Conservation (phyloP, 2,113 vertebrate species). For the Archilochus colubris region DNA sequence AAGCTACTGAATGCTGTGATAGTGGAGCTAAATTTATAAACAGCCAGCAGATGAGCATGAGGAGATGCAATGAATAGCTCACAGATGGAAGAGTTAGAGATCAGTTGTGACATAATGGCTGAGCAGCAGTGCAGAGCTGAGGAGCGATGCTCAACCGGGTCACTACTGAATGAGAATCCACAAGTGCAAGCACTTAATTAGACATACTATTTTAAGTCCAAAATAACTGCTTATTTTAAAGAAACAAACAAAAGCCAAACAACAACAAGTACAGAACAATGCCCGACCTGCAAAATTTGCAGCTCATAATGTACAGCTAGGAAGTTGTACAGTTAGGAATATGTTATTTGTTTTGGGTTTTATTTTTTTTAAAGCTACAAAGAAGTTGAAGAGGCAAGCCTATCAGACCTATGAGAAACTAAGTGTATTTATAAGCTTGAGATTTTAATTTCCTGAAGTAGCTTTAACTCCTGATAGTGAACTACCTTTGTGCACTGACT, state of each 20-base stretch:
- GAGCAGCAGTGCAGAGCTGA: not conserved
- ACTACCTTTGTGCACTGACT: not conserved
- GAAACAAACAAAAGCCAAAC: not conserved
- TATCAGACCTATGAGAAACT: constrained; percentile 24
- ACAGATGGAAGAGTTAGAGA: constrained; percentile 35
- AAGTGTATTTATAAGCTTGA: constrained; percentile 33
- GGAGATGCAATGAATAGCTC: constrained; percentile 44
- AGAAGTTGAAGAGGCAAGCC: constrained; percentile 1
- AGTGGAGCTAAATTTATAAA: constrained; percentile 56
- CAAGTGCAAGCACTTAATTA: constrained; percentile 22
- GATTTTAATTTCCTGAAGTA: constrained; percentile 33
- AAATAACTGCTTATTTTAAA: not conserved
- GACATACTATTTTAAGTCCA: not conserved
- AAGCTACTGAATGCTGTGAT: constrained; percentile 35
- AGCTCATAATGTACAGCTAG: not conserved
- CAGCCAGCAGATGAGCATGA: not conserved
- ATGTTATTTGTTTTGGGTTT: not conserved
- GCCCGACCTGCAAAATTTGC: not conserved
- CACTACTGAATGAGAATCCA: constrained; percentile 16
- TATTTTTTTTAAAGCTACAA: not conserved
- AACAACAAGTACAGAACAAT: not conserved
- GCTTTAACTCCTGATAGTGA: not conserved
- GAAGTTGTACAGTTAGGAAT: constrained; percentile 10
- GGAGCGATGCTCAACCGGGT: not conserved
- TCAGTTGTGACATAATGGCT: constrained; percentile 27